Percentiles rank a stretch among this genome's conserved stretches.
Conservation (phyloP, 2,888 invertebrate genomes). For the Anorthoa munda region DNA sequence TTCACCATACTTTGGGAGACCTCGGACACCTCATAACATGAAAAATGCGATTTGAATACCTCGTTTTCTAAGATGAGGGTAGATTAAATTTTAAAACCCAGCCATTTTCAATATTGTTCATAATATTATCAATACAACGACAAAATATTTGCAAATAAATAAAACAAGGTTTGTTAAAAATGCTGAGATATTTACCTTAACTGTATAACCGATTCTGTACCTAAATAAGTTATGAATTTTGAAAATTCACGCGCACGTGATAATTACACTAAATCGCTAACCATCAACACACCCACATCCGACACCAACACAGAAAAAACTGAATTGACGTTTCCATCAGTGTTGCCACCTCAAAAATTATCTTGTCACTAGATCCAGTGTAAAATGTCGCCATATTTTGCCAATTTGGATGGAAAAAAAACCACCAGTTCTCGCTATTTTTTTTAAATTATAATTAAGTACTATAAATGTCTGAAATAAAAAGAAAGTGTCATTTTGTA, state of each 20-base stretch:
- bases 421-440: no score
- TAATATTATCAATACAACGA: neutral
- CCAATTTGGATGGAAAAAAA: no score
- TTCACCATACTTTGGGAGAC: constrained; percentile 5
- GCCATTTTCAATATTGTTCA: constrained; percentile 6
- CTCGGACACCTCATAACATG: neutral
- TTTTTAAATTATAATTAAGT: no score
- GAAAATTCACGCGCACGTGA: constrained; percentile 78
- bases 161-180: neutral
- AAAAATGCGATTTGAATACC: neutral
- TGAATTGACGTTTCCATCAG: constrained; percentile 67
- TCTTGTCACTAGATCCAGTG: no score
- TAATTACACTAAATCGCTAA: constrained; percentile 66
- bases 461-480: no score
- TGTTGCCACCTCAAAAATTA: no score
- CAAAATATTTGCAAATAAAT: neutral
- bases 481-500: no score
- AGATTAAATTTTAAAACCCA: neutral
- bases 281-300: constrained; percentile 73
- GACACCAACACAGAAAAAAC: constrained; percentile 79
- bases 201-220: constrained; percentile 7
- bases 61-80: constrained; percentile 26
- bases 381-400: no score
- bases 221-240: constrained; percentile 22
- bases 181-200: constrained; percentile 47